A percentile compares a stretch with the other conserved stretches of the same genome.
These are phyloP conservation scores for Leptinotarsa rubiginosa DNA, from an alignment of 2,888 invertebrate species.

Conservation along the genomic window DNA sequence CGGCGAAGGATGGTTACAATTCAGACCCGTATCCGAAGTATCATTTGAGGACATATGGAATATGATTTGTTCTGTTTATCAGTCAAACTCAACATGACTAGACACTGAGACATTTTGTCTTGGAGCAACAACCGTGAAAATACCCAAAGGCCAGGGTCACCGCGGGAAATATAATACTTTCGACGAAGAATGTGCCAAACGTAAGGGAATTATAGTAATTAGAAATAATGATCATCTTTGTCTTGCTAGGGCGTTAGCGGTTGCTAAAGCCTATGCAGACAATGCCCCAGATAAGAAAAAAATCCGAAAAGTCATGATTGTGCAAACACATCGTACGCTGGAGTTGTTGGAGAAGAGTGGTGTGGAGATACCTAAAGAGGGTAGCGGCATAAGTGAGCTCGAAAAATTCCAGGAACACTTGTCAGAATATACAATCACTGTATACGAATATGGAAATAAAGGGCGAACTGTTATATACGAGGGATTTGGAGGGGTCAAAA, in stretches of 20 bases:
- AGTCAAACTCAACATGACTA: background rate
- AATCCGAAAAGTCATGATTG: background rate
- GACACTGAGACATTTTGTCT: background rate
- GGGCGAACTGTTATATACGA: conserved; percentile 31
- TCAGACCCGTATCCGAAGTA: background rate
- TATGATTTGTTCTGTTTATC: background rate
- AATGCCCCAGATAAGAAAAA: conserved; percentile 23
- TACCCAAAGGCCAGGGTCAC: background rate
- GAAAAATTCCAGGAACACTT: conserved; percentile 37
- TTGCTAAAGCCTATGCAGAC: conserved; percentile 26
- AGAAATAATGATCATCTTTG: conserved; percentile 3
- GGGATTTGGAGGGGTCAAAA: conserved; percentile 8
- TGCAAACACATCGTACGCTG: background rate
- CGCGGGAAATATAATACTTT: conserved; percentile 27
- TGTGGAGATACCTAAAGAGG: conserved; percentile 29
- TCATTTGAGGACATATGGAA: background rate
- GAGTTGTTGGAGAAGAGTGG: background rate
- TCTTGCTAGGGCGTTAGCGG: conserved; percentile 17
- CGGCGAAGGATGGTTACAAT: no score
- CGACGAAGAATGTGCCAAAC: conserved; percentile 32
- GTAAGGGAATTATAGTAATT: conserved; percentile 23
- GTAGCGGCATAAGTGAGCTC: conserved; percentile 38
- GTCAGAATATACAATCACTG: conserved; percentile 20
- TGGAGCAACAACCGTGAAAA: background rate
- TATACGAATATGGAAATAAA: conserved; percentile 26